phyloP scores from a whole-genome alignment of 2,797 vertebrate genomes.

The Myoxocephalus aenaeus region DNA sequence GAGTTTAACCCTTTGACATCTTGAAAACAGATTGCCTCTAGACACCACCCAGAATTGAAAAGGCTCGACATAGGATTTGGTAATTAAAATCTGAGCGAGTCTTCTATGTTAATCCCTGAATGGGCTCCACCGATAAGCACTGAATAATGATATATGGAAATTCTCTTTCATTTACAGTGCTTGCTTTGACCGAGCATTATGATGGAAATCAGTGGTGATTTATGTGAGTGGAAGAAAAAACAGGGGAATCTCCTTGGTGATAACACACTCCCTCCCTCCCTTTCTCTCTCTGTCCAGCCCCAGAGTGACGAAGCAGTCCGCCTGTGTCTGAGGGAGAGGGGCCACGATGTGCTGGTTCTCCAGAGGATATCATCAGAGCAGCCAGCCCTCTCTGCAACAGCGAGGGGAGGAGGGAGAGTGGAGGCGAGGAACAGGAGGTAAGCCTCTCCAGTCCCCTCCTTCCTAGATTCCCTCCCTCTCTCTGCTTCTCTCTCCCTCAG shows the following conservation, averaged over 20 bases:
- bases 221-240: slow-evolving; percentile 68
- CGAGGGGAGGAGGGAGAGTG: slow-evolving; percentile 82
- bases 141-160: slow-evolving; percentile 77
- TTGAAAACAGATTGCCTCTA: slow-evolving; percentile 46
- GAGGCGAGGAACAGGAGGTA: slow-evolving; percentile 89
- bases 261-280: slow-evolving; percentile 60
- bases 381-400: slow-evolving; percentile 82
- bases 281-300: slow-evolving; percentile 57
- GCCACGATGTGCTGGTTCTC: slow-evolving; percentile 90
- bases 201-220: slow-evolving; percentile 82
- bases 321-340: slow-evolving; percentile 86
- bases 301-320: slow-evolving; percentile 89
- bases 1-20: slow-evolving; percentile 31
- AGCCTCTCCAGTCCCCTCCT: slow-evolving; percentile 72
- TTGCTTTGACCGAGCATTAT: slow-evolving; percentile 74
- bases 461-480: slow-evolving; percentile 50
- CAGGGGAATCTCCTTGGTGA: slow-evolving; percentile 84
- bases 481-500: slow-evolving; percentile 44
- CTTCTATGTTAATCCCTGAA: slow-evolving; percentile 73
- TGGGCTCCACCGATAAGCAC: slow-evolving; percentile 73
- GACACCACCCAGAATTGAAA: slow-evolving; percentile 64
- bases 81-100: slow-evolving; percentile 78
- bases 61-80: slow-evolving; percentile 54
- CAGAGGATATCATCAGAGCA: slow-evolving; percentile 89
- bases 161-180: slow-evolving; percentile 73